Evolutionary conservation across 2,797 vertebrate genomes (phyloP), one percentile per base, ranked within the genome.

Genomic region (Muscicapa comitata): DNA sequence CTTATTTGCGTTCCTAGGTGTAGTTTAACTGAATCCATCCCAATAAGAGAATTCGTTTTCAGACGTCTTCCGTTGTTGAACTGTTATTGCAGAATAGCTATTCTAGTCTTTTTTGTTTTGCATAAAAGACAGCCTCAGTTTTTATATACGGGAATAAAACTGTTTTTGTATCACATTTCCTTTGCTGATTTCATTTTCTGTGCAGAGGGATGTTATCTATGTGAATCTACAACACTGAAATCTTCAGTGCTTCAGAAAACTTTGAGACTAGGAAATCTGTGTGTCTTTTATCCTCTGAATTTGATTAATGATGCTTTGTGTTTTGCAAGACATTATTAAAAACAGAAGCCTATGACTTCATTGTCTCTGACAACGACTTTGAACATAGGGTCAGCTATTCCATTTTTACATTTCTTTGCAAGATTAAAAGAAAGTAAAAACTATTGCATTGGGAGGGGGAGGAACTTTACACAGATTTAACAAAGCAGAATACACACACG

Each of bases 381-480:
- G 97, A 98, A 98, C 97, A 96, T 55, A 87, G 86, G 97, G 96
- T 98, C 97, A 97, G 92, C 96, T 96, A 96, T 98, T 97, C 94
- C 86, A 95, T 97, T 97, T 97, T 96, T 97, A 97, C 96, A 96
- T 98, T 98, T 98, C 97, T 98, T 94, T 96, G 95, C 92, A 97
- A 98, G 97, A 98, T 98, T 98, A 98, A 98, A 98, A 98, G 97
- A 95, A 98, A 98, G 97, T 96, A 97, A 97, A 98, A 98, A 97
- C 98, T 97, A 97, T 97, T 90, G 50, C 91, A 63, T 29, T 92
- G 82, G 83, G 90, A 50, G 61, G 75, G 73, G 68, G 65, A 42
- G 29, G n/a, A 83, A 86, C 91, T 97, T 98, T 91, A 91, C 96
- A 95, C 97, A 98, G 96, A 98, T 98, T 97, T 96, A 94, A 94